These are phyloP conservation scores for Microctonus aethiopoides DNA, from an alignment of 2,888 invertebrate species.

Conservation along the genomic window DNA sequence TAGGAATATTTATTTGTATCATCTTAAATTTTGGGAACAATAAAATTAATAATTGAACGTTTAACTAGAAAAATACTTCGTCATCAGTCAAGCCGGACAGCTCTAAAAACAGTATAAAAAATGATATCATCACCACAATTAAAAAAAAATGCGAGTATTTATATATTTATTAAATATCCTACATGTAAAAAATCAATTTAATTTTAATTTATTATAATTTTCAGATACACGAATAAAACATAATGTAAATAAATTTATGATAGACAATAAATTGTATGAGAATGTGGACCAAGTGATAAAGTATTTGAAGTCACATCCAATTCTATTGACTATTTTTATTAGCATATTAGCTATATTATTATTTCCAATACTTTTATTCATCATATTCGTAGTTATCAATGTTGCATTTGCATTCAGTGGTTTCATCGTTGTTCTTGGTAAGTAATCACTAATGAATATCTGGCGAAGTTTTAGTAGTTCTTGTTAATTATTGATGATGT, in stretches of 20 bases:
- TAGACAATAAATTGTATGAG: constrained; percentile 42
- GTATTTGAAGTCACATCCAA: constrained; percentile 38
- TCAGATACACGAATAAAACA: constrained; percentile 38
- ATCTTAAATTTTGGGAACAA: neutral
- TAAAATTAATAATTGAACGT: neutral
- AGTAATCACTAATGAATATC: neutral
- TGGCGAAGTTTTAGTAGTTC: neutral
- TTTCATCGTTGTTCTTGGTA: constrained; percentile 43
- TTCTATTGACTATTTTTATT: constrained; percentile 36
- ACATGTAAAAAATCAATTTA: neutral
- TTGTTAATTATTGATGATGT: neutral
- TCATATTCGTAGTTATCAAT: constrained; percentile 40
- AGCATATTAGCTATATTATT: constrained; percentile 34
- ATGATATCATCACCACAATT: constrained; percentile 13
- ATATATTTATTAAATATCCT: neutral
- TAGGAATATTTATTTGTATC: neutral
- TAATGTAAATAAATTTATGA: constrained; percentile 37
- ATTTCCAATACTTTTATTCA: constrained; percentile 39
- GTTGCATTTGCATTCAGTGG: constrained; percentile 42
- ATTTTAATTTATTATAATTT: neutral
- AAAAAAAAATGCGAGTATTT: constrained; percentile 32
- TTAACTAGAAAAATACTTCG: neutral
- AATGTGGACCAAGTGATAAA: constrained; percentile 32
- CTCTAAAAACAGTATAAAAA: constrained; percentile 21
- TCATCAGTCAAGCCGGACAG: neutral